These are phyloP conservation scores for Lissonota sp. DNA, from an alignment of 2,888 invertebrate genomes.

Conservation along the genomic window DNA sequence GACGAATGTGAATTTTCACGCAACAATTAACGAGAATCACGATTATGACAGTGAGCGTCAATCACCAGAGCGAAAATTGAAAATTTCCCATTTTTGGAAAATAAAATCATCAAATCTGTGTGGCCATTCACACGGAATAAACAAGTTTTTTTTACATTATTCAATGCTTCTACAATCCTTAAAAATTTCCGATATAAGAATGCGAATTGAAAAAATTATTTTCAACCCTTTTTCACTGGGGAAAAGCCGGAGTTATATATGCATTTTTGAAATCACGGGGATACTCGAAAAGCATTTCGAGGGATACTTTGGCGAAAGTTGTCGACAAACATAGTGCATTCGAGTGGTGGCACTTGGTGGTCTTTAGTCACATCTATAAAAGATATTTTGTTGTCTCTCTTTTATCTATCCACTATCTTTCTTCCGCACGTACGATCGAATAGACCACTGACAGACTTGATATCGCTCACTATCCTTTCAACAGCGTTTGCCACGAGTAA, in stretches of 20 bases:
- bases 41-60: slow-evolving; percentile 6
- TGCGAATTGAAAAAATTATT: neutral
- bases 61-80: slow-evolving; percentile 6
- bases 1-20: too few relatives aligned
- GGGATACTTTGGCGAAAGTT: neutral
- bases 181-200: neutral
- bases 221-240: neutral
- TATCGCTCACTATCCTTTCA: slow-evolving; percentile 33
- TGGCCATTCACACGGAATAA: too few relatives aligned
- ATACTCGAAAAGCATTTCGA: neutral
- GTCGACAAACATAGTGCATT: slow-evolving; percentile 26
- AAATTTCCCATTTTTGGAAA: slow-evolving; percentile 23
- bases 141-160: too few relatives aligned
- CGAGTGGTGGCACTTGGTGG: slow-evolving; percentile 38
- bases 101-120: slow-evolving; percentile 14
- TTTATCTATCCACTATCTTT: neutral
- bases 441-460: slow-evolving; percentile 25
- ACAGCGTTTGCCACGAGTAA: slow-evolving; percentile 35
- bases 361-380: slow-evolving; percentile 8
- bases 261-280: neutral
- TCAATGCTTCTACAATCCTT: neutral
- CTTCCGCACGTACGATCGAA: neutral
- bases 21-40: neutral
- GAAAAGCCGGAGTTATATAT: neutral
- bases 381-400: neutral